Base-by-base conservation (phyloP, 2,797 vertebrate species). In the Hirundo rustica region DNA sequence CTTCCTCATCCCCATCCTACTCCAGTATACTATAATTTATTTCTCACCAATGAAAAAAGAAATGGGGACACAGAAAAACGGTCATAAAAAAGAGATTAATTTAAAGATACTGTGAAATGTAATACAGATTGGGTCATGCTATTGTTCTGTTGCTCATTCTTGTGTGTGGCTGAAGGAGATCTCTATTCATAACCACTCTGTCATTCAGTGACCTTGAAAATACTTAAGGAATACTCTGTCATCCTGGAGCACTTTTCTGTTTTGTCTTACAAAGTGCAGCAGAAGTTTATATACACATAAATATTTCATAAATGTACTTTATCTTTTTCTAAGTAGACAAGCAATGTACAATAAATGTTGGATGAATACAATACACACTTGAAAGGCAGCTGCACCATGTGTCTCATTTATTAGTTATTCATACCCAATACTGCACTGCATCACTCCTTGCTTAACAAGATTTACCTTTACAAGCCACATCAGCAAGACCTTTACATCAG, bases 291-390 rank as follows among this genome's bases (percentile, higher is more conserved):
- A 58, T 45, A 66, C 4, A 16, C 57, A 75, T 89, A 94, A 88
- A 80, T 91, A 93, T 93, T 91, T 54, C 21, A 51, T 44, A 85
- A 80, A 64, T 30, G 32, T 51, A 66, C 44, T 77, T 91, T 55
- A 91, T 54, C 45, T 77, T 76, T 87, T 60, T 68, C 44, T 62
- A 94, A 92, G 78, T 50, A 89, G 75, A 91, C n/a, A 78, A 60
- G 55, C 34, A 72, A 72, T 29, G 40, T 34, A 62, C 91, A 94
- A 61, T 83, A 87, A 93, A 88, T 78, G 89, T 58, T 70, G 88
- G 66, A 80, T 77, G 29, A 87, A 79, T 38, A 82, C 34, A 85
- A 91, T 45, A 79, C 8, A 83, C 30, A 70, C 54, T 87, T 93
- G 74, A 89, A 95, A 85, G 53, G 64, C 34, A 89, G 84, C 50